Conservation (phyloP, 2,797 vertebrate genomes). For the Numenius phaeopus region DNA sequence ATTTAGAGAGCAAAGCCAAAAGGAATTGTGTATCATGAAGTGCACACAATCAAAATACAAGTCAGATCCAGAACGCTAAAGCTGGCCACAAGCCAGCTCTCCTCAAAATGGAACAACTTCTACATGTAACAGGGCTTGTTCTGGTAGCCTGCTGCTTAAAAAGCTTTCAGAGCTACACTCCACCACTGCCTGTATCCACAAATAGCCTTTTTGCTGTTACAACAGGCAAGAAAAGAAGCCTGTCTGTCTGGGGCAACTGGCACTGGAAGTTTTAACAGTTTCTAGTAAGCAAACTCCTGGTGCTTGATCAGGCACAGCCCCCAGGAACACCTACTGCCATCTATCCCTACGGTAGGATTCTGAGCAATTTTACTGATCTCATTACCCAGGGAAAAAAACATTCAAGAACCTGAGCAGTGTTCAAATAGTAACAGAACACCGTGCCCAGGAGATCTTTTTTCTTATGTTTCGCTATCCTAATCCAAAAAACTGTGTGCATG, state of each 20-base stretch:
- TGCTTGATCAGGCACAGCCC: not conserved
- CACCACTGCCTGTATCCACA: rapidly evolving
- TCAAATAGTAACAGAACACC: not conserved
- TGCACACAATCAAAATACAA: not conserved
- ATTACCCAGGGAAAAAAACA: not conserved
- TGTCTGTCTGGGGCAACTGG: not conserved
- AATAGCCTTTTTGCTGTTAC: not conserved
- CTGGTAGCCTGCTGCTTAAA: rapidly evolving
- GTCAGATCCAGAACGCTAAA: not conserved
- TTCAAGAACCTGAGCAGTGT: not conserved
- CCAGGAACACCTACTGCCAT: not conserved
- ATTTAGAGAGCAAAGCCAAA: not conserved
- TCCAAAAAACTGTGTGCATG: not conserved
- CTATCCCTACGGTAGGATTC: not conserved
- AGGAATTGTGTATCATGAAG: not conserved
- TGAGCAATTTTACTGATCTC: not conserved
- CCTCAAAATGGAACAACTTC: not conserved
- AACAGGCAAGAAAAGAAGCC: not conserved
- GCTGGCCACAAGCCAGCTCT: not conserved
- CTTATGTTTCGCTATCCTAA: not conserved
- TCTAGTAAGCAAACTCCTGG: not conserved
- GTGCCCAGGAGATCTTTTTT: not conserved
- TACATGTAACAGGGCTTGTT: rapidly evolving
- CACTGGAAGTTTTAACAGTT: not conserved
- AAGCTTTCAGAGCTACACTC: not conserved